Evolutionary conservation across 2,888 invertebrate species (phyloP), one percentile per base, ranked within the genome.

Genomic region (Anthophora plumipes): DNA sequence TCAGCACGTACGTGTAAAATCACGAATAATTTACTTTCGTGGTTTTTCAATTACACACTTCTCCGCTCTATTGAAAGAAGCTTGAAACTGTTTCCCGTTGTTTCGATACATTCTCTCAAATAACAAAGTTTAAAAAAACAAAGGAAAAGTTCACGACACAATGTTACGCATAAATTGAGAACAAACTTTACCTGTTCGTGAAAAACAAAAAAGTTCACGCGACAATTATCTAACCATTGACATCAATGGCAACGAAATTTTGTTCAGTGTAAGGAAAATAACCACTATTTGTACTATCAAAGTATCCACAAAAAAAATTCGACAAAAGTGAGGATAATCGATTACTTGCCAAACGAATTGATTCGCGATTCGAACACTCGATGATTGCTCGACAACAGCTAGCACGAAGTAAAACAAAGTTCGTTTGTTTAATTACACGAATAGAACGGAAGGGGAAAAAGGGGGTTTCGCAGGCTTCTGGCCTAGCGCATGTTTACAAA

Each of bases 41-140:
- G 37, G 14, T 59, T 57, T 31, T 57, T 57, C 43, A 68, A 68
- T 57, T 68, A 68, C 17, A 57, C 25, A 11, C 43, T 68, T 68
- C 43, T 69, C 48, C 46, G 46, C 46, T 7, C 37, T 59, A 46
- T 48, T 37, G 22, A 69, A 69, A 57, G 57, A 69, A 37, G 46
- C 25, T 46, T 46, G 31, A 57, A 69, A 57, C 72, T 43, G 37
- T 63, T 54, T 72, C 22, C 43, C 31, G 43, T 14, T 72, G 54
- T 20, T 54, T 64, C 61, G 43, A 54, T 55, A 43, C 43, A 3
- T 64, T 14, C 54, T 41, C 43, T 25, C 31, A 17, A 14, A 22
- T 37, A 22, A 20, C 37, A 22, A 69, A 69, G 68, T 69, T 69
- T 22, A 22, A 55, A 68, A 64, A 46, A 61, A n/a, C n/a, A n/a